Evolutionary conservation across 2,888 invertebrate genomes (phyloP).

Genomic region (Drosophila macrospina): DNA sequence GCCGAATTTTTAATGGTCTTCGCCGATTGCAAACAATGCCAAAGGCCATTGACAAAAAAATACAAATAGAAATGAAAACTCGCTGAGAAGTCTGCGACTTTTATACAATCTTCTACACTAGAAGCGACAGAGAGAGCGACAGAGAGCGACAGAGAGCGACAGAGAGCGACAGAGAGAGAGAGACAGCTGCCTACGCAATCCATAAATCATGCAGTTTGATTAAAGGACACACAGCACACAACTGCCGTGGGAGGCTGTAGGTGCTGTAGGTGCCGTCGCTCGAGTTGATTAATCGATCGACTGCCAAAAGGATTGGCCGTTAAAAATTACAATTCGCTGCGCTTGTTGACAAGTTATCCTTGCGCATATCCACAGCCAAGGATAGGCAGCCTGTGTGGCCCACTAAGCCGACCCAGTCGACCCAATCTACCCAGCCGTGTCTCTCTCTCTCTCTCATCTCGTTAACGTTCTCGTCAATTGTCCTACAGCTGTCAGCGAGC

Average conservation of each 20-base stretch:
- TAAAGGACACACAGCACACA: constrained; percentile 59
- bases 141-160: neutral
- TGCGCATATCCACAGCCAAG: constrained; percentile 32
- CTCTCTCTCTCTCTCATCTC: too few species aligned
- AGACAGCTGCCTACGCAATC: constrained; percentile 36
- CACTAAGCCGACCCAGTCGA: constrained; percentile 5
- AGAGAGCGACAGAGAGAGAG: too few species aligned
- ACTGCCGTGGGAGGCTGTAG: neutral
- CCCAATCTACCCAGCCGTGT: neutral
- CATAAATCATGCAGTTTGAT: constrained; percentile 74
- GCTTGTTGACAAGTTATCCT: constrained; percentile 76
- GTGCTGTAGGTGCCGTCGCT: constrained; percentile 59
- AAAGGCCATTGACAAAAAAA: constrained; percentile 66
- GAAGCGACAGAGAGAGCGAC: neutral
- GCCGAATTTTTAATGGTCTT: constrained; percentile 71
- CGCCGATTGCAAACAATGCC: constrained; percentile 67
- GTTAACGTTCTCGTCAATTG: constrained; percentile 67
- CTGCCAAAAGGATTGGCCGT: constrained; percentile 68
- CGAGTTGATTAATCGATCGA: constrained; percentile 65
- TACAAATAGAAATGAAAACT: constrained; percentile 16
- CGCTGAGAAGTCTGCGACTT: constrained; percentile 41
- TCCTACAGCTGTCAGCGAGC: constrained; percentile 73
- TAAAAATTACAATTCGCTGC: constrained; percentile 74
- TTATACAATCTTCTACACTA: constrained; percentile 43
- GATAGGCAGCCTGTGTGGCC: constrained; percentile 41